Conservation (phyloP, 2,888 invertebrate species). For the Eumerus sabulonum region DNA sequence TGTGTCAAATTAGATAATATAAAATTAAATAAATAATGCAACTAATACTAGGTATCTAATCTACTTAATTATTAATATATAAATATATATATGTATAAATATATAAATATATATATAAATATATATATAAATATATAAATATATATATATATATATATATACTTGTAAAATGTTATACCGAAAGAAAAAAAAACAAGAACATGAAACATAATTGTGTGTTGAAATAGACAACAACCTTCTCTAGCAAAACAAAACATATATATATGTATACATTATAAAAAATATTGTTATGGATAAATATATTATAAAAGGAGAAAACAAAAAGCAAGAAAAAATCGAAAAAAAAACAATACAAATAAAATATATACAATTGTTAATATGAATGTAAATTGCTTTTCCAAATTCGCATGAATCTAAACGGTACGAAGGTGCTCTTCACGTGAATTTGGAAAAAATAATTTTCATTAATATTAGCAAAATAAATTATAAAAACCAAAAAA, state of each 20-base stretch:
- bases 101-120: constrained; percentile 61
- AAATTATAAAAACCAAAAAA: constrained; percentile 66
- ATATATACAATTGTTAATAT: constrained; percentile 60
- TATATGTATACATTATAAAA: constrained; percentile 60
- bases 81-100: no score
- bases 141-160: constrained; percentile 63
- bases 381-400: constrained; percentile 63
- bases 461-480: constrained; percentile 66
- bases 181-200: constrained; percentile 42
- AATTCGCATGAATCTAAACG: constrained; percentile 2
- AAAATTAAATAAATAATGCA: constrained; percentile 63
- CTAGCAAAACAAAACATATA: constrained; percentile 47
- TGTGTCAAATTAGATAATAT: constrained; percentile 69
- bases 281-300: constrained; percentile 67
- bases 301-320: constrained; percentile 50
- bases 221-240: constrained; percentile 60
- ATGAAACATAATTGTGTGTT: constrained; percentile 63
- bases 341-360: constrained; percentile 43
- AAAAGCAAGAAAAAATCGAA: no score
- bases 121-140: constrained; percentile 64
- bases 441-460: constrained; percentile 59
- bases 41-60: constrained; percentile 68
- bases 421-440: no score
- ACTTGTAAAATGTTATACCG: constrained; percentile 64
- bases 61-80: constrained; percentile 67